Conservation (phyloP, 2,797 vertebrate species). For the Characodon lateralis region DNA sequence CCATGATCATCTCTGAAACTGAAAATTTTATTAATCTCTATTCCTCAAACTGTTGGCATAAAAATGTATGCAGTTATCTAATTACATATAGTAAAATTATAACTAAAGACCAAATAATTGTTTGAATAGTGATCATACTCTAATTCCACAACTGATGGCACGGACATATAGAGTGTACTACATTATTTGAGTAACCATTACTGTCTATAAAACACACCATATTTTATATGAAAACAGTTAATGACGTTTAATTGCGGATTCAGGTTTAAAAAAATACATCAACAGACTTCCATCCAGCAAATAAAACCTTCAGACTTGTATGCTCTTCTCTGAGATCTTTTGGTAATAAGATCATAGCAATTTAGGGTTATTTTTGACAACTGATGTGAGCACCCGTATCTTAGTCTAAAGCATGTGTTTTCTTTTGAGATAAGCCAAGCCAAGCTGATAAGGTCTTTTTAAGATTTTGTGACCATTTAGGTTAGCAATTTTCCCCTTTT, state of each 20-base stretch:
- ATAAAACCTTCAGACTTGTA: no score
- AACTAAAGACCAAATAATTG: neutral
- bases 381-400: no score
- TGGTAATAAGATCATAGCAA: no score
- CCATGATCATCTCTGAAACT: conserved; percentile 2
- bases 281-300: neutral
- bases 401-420: neutral
- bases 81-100: neutral
- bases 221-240: neutral
- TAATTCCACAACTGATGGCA: neutral
- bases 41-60: neutral
- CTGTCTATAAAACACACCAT: neutral
- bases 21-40: conserved; percentile 1
- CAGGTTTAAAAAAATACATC: neutral
- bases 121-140: neutral
- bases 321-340: no score
- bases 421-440: neutral
- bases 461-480: neutral
- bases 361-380: neutral
- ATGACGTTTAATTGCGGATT: neutral
- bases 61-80: neutral
- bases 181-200: neutral
- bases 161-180: neutral
- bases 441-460: neutral
- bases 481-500: neutral